phyloP scores from a whole-genome alignment of 1,140 invertebrate species.

The Brachionus sp. region DNA sequence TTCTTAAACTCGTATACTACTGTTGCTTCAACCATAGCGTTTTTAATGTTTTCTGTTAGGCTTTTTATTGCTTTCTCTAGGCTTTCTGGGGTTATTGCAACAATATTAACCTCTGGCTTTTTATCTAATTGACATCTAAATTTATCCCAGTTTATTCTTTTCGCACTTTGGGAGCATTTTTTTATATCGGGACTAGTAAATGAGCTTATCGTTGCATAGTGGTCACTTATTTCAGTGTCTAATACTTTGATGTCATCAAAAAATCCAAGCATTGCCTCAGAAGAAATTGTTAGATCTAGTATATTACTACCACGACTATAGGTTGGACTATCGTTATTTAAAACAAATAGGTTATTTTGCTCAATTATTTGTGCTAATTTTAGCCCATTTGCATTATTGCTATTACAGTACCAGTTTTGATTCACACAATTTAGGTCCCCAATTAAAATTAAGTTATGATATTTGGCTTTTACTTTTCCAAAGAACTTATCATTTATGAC shows the following conservation, averaged over 20 bases:
- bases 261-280: neutral
- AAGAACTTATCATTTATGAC: slow-evolving; percentile 15
- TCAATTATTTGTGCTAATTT: neutral
- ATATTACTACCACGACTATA: neutral
- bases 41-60: neutral
- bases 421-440: slow-evolving; percentile 5
- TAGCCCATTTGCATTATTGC: neutral
- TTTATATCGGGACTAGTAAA: neutral
- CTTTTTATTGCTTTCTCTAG: neutral
- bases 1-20: neutral
- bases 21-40: slow-evolving; percentile 1
- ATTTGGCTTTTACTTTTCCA: neutral
- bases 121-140: slow-evolving; percentile 5
- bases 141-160: slow-evolving; percentile 31
- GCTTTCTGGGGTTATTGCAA: neutral
- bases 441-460: neutral
- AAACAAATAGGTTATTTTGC: slow-evolving; percentile 9
- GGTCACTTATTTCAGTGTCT: neutral
- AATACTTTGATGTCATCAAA: neutral
- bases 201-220: neutral
- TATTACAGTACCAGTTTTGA: slow-evolving; percentile 17
- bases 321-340: slow-evolving; percentile 7
- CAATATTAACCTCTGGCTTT: neutral
- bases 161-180: neutral
- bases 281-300: neutral